phyloP scores from a whole-genome alignment of 2,797 vertebrate species.

The Aythya fuligula region DNA sequence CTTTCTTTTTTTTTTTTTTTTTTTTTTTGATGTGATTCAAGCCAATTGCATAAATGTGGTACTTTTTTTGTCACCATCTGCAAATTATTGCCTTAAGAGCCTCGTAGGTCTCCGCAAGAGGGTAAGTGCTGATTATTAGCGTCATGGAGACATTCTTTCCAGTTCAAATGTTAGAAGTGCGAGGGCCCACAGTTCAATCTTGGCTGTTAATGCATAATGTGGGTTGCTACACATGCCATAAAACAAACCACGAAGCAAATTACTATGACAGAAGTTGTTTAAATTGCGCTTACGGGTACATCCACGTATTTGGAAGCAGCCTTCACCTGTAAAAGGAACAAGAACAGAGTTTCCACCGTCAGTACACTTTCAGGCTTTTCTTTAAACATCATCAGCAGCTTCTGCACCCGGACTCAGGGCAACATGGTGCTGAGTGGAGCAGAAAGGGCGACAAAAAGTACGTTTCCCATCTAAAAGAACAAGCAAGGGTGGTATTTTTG shows the following conservation, averaged over 20 bases:
- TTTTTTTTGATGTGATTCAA: conserved; percentile 28
- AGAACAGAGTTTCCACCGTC: conserved; percentile 44
- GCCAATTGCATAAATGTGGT: conserved; percentile 68
- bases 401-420: conserved; percentile 7
- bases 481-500: conserved; percentile 28
- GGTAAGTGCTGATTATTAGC: conserved; percentile 59
- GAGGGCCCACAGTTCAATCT: not conserved
- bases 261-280: conserved; percentile 65
- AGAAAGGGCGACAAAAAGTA: conserved; percentile 26
- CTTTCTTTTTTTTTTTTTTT: not conserved
- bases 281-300: conserved; percentile 93
- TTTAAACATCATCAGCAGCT: not conserved
- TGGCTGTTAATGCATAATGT: conserved; percentile 12
- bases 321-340: conserved; percentile 91
- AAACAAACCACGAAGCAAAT: conserved; percentile 37
- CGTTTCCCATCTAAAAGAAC: conserved; percentile 10
- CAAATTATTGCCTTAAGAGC: conserved; percentile 61
- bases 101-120: conserved; percentile 28
- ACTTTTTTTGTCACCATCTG: conserved; percentile 69
- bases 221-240: conserved; percentile 39
- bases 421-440: not conserved
- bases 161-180: conserved; percentile 49
- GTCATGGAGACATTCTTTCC: conserved; percentile 4
- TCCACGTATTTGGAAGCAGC: conserved; percentile 99
- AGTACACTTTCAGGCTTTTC: not conserved